Conservation (phyloP, 2,113 vertebrate species). For the Hippocampus zosterae region DNA sequence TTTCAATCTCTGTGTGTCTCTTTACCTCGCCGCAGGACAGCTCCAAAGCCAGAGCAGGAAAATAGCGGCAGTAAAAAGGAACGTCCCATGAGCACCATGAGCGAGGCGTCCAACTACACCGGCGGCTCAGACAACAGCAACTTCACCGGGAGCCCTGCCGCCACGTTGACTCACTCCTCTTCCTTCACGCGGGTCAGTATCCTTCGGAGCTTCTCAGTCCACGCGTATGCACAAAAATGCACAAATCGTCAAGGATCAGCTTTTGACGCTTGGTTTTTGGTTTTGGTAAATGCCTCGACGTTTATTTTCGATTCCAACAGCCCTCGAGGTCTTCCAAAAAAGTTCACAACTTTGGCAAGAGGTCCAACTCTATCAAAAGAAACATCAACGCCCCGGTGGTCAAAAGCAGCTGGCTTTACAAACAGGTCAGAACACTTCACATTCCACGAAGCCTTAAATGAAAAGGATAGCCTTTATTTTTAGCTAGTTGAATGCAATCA, state of each 20-base stretch:
- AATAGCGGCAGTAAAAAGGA: slow-evolving; percentile 77
- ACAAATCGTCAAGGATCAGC: too few relatives aligned
- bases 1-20: slow-evolving; percentile 23
- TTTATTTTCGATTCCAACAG: slow-evolving; percentile 56
- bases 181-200: slow-evolving; percentile 70
- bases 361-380: slow-evolving; percentile 96
- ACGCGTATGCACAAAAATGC: too few relatives aligned
- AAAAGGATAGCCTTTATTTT: too few relatives aligned
- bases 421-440: slow-evolving; percentile 77
- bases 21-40: slow-evolving; percentile 70
- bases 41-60: slow-evolving; percentile 64
- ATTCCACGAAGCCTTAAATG: background rate
- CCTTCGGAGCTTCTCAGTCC: too few relatives aligned
- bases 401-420: slow-evolving; percentile 91
- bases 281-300: too few relatives aligned
- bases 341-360: slow-evolving; percentile 95
- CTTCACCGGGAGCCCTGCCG: slow-evolving; percentile 81
- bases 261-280: too few relatives aligned
- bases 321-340: slow-evolving; percentile 91
- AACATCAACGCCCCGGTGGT: slow-evolving; percentile 87
- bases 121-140: slow-evolving; percentile 79
- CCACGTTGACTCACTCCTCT: slow-evolving; percentile 44
- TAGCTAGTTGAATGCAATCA: too few relatives aligned
- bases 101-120: slow-evolving; percentile 88
- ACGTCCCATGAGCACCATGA: slow-evolving; percentile 83